Evolutionary conservation across 2,888 invertebrate species (phyloP).

Genomic region (Trichopoda pennipes): DNA sequence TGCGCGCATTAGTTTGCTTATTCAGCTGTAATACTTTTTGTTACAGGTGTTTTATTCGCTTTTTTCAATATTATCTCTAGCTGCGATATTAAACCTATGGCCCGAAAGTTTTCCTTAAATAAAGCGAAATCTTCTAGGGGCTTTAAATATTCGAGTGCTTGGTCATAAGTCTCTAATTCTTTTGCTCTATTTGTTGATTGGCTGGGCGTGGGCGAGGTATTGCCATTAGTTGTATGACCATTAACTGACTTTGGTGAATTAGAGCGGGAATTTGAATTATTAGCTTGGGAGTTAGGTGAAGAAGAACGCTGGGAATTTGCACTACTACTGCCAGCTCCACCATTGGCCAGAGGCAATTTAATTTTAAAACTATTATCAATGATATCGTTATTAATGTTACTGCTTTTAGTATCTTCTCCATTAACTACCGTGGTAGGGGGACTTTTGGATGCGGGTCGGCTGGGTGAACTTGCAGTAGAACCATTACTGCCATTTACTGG

Average conservation of each 20-base stretch:
- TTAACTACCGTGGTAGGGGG: constrained; percentile 65
- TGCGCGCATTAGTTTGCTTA: constrained; percentile 17
- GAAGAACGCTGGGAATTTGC: constrained; percentile 50
- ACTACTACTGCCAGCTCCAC: constrained; percentile 28
- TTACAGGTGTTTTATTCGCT: constrained; percentile 67
- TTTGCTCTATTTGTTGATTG: constrained; percentile 63
- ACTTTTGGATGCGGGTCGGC: constrained; percentile 70
- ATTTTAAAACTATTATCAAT: constrained; percentile 63
- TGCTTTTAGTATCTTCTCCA: constrained; percentile 59
- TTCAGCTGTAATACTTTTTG: constrained; percentile 35
- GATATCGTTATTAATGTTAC: constrained; percentile 30
- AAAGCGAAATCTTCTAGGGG: constrained; percentile 79
- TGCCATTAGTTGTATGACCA: constrained; percentile 62
- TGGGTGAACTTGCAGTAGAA: constrained; percentile 37
- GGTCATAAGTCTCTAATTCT: constrained; percentile 75
- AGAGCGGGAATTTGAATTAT: constrained; percentile 60
- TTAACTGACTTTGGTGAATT: constrained; percentile 66
- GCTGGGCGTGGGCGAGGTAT: constrained; percentile 61
- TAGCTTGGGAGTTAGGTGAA: constrained; percentile 55
- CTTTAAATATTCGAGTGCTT: constrained; percentile 77
- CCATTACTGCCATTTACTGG: constrained; percentile 54
- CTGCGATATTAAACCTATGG: constrained; percentile 78
- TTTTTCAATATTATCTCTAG: constrained; percentile 76
- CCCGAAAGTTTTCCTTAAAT: constrained; percentile 78
- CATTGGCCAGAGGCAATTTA: constrained; percentile 47